phyloP scores from a whole-genome alignment of 2,113 vertebrate species.

The Ibidorhyncha struthersii region DNA sequence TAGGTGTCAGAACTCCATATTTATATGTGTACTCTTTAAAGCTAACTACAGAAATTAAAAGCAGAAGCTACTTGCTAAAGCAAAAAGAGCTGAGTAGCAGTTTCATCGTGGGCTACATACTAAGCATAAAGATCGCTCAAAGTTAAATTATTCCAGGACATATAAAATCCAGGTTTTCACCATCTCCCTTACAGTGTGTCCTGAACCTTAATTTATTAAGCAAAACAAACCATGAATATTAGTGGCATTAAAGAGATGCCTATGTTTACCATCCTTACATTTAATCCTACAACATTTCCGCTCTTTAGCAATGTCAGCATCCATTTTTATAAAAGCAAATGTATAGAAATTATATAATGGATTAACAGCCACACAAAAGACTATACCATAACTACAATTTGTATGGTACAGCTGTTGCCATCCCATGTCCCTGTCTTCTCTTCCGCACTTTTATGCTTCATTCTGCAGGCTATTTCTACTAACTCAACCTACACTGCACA shows the following conservation, averaged over 20 bases:
- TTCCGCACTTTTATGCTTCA: neutral
- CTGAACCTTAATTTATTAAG: neutral
- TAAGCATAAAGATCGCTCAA: neutral
- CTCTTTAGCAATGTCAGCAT: fast-evolving
- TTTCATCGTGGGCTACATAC: neutral
- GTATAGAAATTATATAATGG: neutral
- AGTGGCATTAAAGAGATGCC: neutral
- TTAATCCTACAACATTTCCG: neutral
- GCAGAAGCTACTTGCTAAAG: neutral
- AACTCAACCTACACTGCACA: neutral
- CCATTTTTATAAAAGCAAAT: neutral
- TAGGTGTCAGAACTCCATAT: neutral
- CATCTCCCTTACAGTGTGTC: neutral
- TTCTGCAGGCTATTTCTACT: neutral
- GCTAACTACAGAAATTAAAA: neutral
- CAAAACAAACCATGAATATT: neutral
- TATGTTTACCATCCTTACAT: neutral
- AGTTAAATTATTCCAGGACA: neutral
- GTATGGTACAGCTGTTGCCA: neutral
- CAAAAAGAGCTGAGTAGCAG: neutral
- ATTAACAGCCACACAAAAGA: neutral
- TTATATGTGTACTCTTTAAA: neutral
- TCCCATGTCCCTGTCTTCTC: neutral
- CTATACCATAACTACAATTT: neutral
- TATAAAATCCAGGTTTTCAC: neutral